phyloP scores from a whole-genome alignment of 2,113 vertebrate genomes.

The Heterocephalus glaber region DNA sequence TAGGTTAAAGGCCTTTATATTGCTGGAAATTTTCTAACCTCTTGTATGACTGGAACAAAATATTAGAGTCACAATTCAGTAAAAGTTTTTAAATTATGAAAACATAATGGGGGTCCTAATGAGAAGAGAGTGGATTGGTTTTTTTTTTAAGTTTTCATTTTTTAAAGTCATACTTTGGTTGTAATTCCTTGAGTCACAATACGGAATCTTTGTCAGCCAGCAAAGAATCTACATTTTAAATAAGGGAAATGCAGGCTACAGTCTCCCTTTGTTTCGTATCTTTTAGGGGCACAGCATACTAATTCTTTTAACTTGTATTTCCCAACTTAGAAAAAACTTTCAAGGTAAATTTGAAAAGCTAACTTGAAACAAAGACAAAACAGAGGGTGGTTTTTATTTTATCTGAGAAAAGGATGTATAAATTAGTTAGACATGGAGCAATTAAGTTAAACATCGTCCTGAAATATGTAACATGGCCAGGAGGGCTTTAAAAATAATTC shows the following conservation, averaged over 20 bases:
- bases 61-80: slow-evolving; percentile 28
- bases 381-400: background rate
- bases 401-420: background rate
- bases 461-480: background rate
- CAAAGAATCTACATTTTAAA: slow-evolving; percentile 38
- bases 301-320: slow-evolving; percentile 16
- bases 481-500: background rate
- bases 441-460: background rate
- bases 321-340: slow-evolving; percentile 45
- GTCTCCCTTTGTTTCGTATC: background rate
- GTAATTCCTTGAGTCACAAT: slow-evolving; percentile 10
- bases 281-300: background rate
- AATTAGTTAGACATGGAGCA: slow-evolving; percentile 11
- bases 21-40: background rate
- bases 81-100: slow-evolving; percentile 18
- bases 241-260: background rate
- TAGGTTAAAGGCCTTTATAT: slow-evolving; percentile 40
- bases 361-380: slow-evolving; percentile 7
- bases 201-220: slow-evolving; percentile 36
- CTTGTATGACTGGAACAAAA: background rate
- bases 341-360: slow-evolving; percentile 56
- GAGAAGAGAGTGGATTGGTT: too few species aligned
- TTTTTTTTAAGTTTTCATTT: slow-evolving; percentile 30
- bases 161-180: slow-evolving; percentile 1
- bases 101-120: background rate